Percentiles rank a stretch among this genome's conserved stretches.
Conservation (phyloP, 2,888 invertebrate genomes). For the Drosophila pseudotakahashii region DNA sequence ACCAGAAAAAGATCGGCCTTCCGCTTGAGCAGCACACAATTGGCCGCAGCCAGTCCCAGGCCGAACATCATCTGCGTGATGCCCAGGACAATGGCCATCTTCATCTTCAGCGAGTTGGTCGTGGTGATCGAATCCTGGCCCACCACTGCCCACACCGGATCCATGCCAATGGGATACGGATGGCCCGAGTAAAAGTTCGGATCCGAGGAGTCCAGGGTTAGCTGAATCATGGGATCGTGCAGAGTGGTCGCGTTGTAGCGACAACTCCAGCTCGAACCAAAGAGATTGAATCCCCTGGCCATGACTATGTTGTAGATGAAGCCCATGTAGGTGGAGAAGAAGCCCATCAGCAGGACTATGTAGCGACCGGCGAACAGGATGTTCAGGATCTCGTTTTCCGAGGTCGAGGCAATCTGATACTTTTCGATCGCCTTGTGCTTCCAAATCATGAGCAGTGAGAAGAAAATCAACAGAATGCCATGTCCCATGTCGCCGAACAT, state of each 20-base stretch:
- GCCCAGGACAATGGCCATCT: conserved; percentile 96
- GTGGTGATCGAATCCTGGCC: conserved; percentile 95
- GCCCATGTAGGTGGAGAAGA: conserved; percentile 99
- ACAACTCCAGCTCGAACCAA: conserved; percentile 93
- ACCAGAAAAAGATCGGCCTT: conserved; percentile 89
- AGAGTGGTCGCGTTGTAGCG: conserved; percentile 85
- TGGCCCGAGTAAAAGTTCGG: conserved; percentile 75
- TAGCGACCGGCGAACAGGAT: conserved; percentile 99
- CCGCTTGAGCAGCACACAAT: conserved; percentile 89
- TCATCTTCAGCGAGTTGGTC: conserved; percentile 98
- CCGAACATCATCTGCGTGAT: conserved; percentile 98
- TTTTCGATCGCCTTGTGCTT: conserved; percentile 90
- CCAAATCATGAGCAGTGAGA: conserved; percentile 91
- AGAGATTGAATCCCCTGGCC: conserved; percentile 96
- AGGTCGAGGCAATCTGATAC: conserved; percentile 84
- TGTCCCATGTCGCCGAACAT: conserved; percentile 99
- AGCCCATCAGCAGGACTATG: conserved; percentile 97
- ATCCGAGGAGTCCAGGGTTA: conserved; percentile 88
- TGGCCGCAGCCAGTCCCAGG: conserved; percentile 90
- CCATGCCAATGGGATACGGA: conserved; percentile 92
- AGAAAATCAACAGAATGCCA: conserved; percentile 92
- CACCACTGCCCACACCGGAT: conserved; percentile 89
- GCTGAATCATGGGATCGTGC: conserved; percentile 75
- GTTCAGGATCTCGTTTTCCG: conserved; percentile 94
- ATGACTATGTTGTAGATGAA: conserved; percentile 98